phyloP scores from a whole-genome alignment of 1,140 invertebrate species.

The Calosoma granatense region DNA sequence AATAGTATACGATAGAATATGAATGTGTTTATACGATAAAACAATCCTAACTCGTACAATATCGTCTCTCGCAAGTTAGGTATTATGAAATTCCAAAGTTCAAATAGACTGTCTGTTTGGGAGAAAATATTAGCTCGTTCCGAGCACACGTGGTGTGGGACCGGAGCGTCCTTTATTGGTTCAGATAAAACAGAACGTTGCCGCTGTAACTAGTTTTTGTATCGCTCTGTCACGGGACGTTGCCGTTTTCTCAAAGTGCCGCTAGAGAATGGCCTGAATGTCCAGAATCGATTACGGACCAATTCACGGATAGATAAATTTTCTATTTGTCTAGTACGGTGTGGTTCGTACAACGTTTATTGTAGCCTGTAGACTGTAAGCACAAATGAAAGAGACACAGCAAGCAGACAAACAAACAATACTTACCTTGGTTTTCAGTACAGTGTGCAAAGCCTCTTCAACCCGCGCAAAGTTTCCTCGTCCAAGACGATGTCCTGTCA shows the following conservation, averaged over 20 bases:
- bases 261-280: background rate
- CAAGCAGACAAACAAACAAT: background rate
- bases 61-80: no score
- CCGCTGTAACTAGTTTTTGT: background rate
- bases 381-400: background rate
- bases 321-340: background rate
- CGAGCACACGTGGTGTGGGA: no score
- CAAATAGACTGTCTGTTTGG: no score
- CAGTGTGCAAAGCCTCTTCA: slow-evolving; percentile 44
- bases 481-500: slow-evolving; percentile 44
- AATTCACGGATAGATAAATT: background rate
- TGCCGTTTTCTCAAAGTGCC: background rate
- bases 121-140: no score
- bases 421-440: slow-evolving; percentile 42
- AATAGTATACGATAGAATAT: no score
- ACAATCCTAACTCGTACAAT: no score
- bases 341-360: background rate
- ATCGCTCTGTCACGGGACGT: background rate
- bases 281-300: background rate
- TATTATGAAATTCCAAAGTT: no score
- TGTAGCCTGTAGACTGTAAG: no score
- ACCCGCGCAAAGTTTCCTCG: slow-evolving; percentile 50
- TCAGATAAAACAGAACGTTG: background rate
- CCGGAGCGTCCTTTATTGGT: no score
- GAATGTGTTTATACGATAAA: no score